A percentile compares a stretch with the other conserved stretches of the same genome.
phyloP scores from a whole-genome alignment of 2,797 vertebrate species.

The Amblyraja radiata region DNA sequence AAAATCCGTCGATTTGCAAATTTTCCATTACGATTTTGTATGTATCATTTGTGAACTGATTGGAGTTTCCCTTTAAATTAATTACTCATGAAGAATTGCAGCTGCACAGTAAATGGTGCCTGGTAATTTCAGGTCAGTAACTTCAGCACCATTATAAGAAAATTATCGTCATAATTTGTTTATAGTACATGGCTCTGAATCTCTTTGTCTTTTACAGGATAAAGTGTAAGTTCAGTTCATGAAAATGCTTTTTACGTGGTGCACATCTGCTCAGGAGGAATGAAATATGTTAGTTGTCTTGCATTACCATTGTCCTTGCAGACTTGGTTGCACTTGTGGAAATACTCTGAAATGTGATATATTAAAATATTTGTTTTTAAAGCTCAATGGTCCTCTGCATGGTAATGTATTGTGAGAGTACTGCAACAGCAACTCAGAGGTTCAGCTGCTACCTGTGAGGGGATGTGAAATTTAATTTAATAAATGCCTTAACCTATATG shows the following conservation, averaged over 20 bases:
- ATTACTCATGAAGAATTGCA: slow-evolving; percentile 33
- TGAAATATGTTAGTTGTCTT: background rate
- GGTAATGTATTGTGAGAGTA: background rate
- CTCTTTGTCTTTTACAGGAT: background rate
- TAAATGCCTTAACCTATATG: background rate
- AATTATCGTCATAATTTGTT: slow-evolving; percentile 30
- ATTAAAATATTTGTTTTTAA: background rate
- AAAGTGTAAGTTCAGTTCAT: slow-evolving; percentile 28
- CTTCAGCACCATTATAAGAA: slow-evolving; percentile 31
- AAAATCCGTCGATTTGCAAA: background rate
- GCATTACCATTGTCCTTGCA: background rate
- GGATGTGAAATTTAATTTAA: background rate
- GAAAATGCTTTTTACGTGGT: background rate
- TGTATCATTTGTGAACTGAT: slow-evolving; percentile 27
- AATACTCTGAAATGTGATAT: background rate
- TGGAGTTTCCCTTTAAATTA: slow-evolving; percentile 36
- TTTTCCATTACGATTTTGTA: slow-evolving; percentile 3
- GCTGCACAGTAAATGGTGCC: slow-evolving; percentile 17
- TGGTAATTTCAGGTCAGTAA: slow-evolving; percentile 31
- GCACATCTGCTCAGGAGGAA: background rate
- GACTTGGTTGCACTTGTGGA: background rate
- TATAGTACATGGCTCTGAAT: slow-evolving; percentile 19
- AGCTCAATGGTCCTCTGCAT: background rate
- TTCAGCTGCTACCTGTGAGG: background rate
- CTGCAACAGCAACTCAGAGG: background rate